Conservation (phyloP, 2,888 invertebrate species). For the Bugula neritina region DNA sequence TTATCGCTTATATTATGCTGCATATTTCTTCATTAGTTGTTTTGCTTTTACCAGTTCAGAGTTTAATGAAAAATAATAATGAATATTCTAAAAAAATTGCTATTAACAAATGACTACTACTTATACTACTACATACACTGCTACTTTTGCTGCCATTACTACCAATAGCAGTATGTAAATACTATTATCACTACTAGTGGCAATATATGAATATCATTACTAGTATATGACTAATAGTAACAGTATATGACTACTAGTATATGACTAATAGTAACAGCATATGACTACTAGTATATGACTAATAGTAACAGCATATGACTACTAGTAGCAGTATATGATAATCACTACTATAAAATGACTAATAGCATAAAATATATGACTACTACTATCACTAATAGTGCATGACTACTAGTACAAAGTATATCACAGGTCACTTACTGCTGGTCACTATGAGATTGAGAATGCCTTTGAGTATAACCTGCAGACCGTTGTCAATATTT, state of each 20-base stretch:
- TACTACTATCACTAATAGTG: neutral
- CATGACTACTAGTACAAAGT: too few species aligned
- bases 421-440: conserved; percentile 54
- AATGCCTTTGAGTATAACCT: conserved; percentile 61
- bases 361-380: neutral
- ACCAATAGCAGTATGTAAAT: too few species aligned
- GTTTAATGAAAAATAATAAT: too few species aligned
- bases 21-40: too few species aligned
- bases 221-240: neutral
- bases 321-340: neutral
- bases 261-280: neutral
- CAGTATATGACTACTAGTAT: too few species aligned
- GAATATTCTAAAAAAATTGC: too few species aligned
- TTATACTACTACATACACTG: neutral
- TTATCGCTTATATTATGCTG: too few species aligned
- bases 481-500: conserved; percentile 46
- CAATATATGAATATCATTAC: neutral
- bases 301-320: neutral
- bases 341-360: neutral
- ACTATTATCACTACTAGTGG: neutral
- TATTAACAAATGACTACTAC: neutral
- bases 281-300: neutral
- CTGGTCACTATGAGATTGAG: conserved; percentile 66
- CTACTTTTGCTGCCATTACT: neutral
- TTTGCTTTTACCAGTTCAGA: too few species aligned